Evolutionary conservation across 2,797 vertebrate species (phyloP).

Genomic region (Pantherophis alleghaniensis): DNA sequence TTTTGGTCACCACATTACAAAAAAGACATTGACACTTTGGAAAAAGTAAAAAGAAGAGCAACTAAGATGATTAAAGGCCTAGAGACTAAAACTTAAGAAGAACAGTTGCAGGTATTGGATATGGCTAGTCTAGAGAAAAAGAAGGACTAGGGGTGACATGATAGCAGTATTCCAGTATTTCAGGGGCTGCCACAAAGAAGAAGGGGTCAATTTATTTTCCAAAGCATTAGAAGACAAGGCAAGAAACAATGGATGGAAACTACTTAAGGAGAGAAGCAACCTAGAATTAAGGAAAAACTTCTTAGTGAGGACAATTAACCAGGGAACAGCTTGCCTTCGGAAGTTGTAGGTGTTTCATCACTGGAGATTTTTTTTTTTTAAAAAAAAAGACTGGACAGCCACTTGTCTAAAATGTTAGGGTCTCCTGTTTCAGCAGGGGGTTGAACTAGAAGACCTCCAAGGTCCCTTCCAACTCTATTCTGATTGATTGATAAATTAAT

Average conservation of each 20-base stretch:
- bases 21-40: not conserved
- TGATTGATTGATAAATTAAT: not conserved
- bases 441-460: not conserved
- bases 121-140: not conserved
- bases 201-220: not conserved
- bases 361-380: not conserved
- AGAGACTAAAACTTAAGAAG: not conserved
- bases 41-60: not conserved
- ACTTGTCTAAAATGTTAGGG: not conserved
- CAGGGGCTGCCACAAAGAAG: not conserved
- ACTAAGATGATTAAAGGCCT: not conserved
- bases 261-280: not conserved
- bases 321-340: not conserved
- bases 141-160: not conserved
- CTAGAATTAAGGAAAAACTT: not conserved
- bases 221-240: not conserved
- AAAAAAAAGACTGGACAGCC: not conserved
- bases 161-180: not conserved
- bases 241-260: not conserved
- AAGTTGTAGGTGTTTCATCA: not conserved
- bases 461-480: not conserved
- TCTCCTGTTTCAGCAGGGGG: not conserved
- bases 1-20: not conserved
- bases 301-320: not conserved
- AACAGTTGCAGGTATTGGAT: not conserved